Percentiles rank a stretch among this genome's conserved stretches.
These are phyloP conservation scores for Drosophila anceps DNA, from an alignment of 2,888 invertebrate species.

Conservation along the genomic window DNA sequence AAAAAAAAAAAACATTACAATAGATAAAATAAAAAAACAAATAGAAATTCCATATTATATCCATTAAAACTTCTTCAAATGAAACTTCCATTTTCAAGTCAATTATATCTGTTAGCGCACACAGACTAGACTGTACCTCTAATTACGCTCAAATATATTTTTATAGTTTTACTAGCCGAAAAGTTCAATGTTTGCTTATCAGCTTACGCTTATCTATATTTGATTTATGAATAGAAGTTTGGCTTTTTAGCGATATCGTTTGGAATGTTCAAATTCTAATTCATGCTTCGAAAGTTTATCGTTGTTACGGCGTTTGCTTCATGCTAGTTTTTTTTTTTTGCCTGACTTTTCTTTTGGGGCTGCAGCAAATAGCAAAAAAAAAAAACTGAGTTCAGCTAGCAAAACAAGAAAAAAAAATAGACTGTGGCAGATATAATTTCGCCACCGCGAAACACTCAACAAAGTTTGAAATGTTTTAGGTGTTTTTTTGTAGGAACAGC, in stretches of 20 bases:
- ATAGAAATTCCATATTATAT: neutral
- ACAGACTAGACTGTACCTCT: neutral
- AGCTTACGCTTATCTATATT: slow-evolving; percentile 1
- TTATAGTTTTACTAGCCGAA: neutral
- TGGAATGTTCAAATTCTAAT: slow-evolving; percentile 7
- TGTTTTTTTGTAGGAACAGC: slow-evolving; percentile 10
- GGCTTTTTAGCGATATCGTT: slow-evolving; percentile 11
- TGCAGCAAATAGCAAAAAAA: slow-evolving; percentile 16
- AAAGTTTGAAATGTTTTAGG: slow-evolving; percentile 41
- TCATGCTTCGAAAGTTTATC: slow-evolving; percentile 13
- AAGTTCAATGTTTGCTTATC: slow-evolving; percentile 8
- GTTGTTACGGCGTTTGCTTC: neutral
- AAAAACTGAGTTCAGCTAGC: slow-evolving; percentile 9
- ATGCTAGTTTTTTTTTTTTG: neutral
- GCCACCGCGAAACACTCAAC: slow-evolving; percentile 36
- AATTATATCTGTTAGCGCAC: too few relatives aligned
- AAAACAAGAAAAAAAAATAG: slow-evolving; percentile 11
- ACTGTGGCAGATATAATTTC: slow-evolving; percentile 41
- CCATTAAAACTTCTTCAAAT: neutral
- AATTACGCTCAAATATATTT: neutral
- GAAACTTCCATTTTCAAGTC: neutral
- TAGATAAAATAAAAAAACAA: neutral
- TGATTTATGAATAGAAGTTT: slow-evolving; percentile 12
- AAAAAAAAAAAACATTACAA: too few relatives aligned
- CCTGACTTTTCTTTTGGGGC: neutral